A percentile compares a stretch with the other conserved stretches of the same genome.
Conservation (phyloP, 2,888 invertebrate genomes). For the Chymomyza procnemis region DNA sequence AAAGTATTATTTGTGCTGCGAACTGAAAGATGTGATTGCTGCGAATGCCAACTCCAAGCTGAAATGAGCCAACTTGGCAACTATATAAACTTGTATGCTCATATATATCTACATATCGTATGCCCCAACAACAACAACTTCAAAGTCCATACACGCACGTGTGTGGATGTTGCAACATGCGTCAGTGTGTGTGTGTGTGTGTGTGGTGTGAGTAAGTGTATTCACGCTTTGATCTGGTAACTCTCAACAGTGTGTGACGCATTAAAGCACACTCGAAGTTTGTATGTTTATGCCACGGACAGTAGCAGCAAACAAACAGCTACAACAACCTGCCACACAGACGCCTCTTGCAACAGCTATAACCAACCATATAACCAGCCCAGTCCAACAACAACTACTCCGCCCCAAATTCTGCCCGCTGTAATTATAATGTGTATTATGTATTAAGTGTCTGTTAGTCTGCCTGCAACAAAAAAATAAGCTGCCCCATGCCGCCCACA, state of each 20-base stretch:
- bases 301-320: neutral
- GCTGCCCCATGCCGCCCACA: neutral
- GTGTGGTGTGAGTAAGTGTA: too few relatives aligned
- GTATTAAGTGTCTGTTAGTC: conserved; percentile 33
- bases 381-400: neutral
- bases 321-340: neutral
- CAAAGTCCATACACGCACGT: neutral
- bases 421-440: conserved; percentile 55
- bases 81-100: conserved; percentile 12
- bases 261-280: conserved; percentile 27
- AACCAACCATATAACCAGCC: neutral
- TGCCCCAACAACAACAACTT: neutral
- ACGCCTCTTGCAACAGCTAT: neutral
- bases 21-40: conserved; percentile 61
- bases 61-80: conserved; percentile 55
- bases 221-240: conserved; percentile 59
- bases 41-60: conserved; percentile 65
- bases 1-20: conserved; percentile 67
- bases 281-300: conserved; percentile 9
- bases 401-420: neutral
- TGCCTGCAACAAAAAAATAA: neutral
- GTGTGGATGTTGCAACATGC: neutral
- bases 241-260: conserved; percentile 42
- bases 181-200: neutral
- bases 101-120: conserved; percentile 7